Percentiles rank a stretch among this genome's conserved stretches.
Evolutionary conservation across 2,888 invertebrate species (phyloP).

Genomic region (Andrena fulva): DNA sequence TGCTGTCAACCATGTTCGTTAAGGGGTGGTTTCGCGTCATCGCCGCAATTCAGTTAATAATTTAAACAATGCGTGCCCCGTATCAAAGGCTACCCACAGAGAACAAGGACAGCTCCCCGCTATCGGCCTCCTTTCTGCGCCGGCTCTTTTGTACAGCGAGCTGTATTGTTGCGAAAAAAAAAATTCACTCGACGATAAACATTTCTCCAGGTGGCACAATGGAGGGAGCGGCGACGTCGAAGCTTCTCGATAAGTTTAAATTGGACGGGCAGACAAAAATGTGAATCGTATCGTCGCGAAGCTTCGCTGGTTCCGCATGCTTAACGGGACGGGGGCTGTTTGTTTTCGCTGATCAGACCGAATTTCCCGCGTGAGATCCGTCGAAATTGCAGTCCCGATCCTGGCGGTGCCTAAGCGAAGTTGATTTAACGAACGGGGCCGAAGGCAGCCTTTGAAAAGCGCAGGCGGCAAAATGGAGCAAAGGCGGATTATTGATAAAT

Average conservation of each 20-base stretch:
- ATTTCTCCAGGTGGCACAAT: constrained; percentile 11
- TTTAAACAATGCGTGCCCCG: constrained; percentile 21
- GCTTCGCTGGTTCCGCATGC: neutral
- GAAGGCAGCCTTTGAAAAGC: constrained; percentile 15
- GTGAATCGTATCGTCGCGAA: neutral
- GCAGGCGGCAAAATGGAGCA: constrained; percentile 34
- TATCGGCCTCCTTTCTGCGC: neutral
- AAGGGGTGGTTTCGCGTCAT: neutral
- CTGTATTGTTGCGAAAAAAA: constrained; percentile 1
- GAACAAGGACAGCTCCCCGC: neutral
- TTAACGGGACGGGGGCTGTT: neutral
- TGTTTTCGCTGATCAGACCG: neutral
- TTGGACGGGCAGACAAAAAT: constrained; percentile 1
- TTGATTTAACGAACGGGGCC: constrained; percentile 33
- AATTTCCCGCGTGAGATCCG: neutral
- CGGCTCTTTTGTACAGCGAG: constrained; percentile 1
- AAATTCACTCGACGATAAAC: constrained; percentile 20
- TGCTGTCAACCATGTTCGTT: constrained; percentile 3
- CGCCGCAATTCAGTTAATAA: neutral
- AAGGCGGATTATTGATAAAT: constrained; percentile 38
- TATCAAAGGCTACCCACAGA: neutral
- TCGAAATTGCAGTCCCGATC: neutral
- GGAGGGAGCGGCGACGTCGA: neutral
- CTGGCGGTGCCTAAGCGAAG: neutral
- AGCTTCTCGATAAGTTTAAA: neutral